Evolutionary conservation across 2,113 vertebrate species (phyloP), one percentile per base, ranked within the genome.

Genomic region (Tympanuchus pallidicinctus): DNA sequence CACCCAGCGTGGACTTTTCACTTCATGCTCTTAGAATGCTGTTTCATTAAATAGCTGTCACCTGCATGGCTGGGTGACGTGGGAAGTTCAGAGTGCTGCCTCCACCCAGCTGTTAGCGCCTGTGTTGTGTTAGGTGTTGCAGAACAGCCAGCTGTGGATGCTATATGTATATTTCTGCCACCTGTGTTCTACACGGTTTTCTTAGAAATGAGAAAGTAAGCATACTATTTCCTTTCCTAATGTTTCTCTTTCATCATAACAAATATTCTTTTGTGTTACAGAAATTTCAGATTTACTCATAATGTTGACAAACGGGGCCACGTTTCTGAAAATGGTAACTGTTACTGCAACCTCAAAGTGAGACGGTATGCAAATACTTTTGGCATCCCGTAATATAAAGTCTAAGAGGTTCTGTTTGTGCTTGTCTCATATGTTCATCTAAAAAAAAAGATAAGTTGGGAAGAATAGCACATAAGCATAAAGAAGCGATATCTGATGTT

Each of bases 31-130:
- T 48, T 86, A 81, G 85, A 95, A 25, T 67, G 64, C 56, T 57
- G 56, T 93, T 88, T 80, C 79, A 82, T 92, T 94, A 92, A 82
- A 45, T 17, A 77, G 64, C 77, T 93, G 86, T 74, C 86, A 73
- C 73, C 66, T 69, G 10, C 34, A 14, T 4, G 6, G 45, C 54
- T 48, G 75, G 38, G 50, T 34, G n/a, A 90, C 82, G 25, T 5
- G 32, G 21, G 64, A 76, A 57, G 19, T 57, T 67, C 72, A 36
- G 20, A 67, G 34, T 21, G 60, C 71, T 50, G 17, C 28, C 2
- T 42, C 50, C 34, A 24, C 36, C 27, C 7, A 36, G 61, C 28
- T 45, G 40, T 22, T 34, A 13, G 16, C 30, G 30, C 6, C 54
- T 1, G 1, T 13, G 6, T 1, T 48, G 27, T 59, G 64, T n/a